phyloP scores from a whole-genome alignment of 2,797 vertebrate genomes.

The Petrocephalus sullivani region DNA sequence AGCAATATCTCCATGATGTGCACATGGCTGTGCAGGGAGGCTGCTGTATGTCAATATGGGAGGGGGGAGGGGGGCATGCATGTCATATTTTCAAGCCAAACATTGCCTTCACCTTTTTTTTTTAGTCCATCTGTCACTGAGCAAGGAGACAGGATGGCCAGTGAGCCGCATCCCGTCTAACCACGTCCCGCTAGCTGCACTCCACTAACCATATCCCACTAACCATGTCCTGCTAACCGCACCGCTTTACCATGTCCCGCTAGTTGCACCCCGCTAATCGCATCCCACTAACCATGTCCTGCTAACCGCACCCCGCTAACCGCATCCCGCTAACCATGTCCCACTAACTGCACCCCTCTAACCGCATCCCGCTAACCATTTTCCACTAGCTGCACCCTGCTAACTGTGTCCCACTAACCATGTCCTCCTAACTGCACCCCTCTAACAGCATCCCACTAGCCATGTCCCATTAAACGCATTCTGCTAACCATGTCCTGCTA shows the following conservation, averaged over 20 bases:
- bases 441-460: background rate
- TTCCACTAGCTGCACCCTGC: background rate
- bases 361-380: background rate
- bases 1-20: conserved; percentile 60
- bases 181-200: no score
- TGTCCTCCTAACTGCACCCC: background rate
- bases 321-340: no score
- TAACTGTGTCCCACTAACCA: background rate
- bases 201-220: conserved; percentile 27
- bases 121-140: conserved; percentile 61
- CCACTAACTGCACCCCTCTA: no score
- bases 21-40: conserved; percentile 52
- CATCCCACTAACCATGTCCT: no score
- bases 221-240: conserved; percentile 22
- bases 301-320: no score
- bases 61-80: conserved; percentile 24
- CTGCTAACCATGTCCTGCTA: no score
- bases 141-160: conserved; percentile 50
- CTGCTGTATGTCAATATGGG: conserved; percentile 47
- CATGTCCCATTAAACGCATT: background rate
- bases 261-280: background rate
- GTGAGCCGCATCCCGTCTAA: conserved; percentile 29
- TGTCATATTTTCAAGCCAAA: conserved; percentile 56
- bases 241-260: background rate
- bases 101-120: conserved; percentile 50